These are phyloP conservation scores for Chaetophractus vellerosus DNA, from an alignment of 2,797 vertebrate genomes.

Conservation along the genomic window DNA sequence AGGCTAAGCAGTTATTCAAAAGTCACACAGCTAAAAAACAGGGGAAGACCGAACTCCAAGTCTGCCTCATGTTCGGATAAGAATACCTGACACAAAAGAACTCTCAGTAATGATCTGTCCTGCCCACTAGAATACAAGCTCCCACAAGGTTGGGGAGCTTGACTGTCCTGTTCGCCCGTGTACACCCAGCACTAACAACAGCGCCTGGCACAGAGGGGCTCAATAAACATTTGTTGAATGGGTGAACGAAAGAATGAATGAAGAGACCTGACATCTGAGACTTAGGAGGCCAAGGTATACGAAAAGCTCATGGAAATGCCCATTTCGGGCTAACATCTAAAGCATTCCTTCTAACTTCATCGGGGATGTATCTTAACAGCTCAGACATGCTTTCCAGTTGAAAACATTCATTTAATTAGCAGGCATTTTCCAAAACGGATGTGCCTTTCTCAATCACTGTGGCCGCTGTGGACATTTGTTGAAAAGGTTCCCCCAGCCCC, in stretches of 20 bases:
- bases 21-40: background rate
- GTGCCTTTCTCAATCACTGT: constrained; percentile 76
- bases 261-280: background rate
- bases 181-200: background rate
- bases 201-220: background rate
- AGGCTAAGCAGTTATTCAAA: background rate
- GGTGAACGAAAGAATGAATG: background rate
- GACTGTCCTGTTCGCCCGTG: no score
- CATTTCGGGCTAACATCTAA: constrained; percentile 62
- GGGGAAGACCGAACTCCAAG: background rate
- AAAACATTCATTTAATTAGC: constrained; percentile 83
- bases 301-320: background rate
- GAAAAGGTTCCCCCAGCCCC: constrained; percentile 68
- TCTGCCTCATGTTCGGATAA: background rate
- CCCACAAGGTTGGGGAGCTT: background rate
- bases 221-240: background rate
- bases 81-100: background rate
- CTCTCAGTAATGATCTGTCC: background rate
- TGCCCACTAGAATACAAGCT: background rate
- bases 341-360: constrained; percentile 62
- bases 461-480: constrained; percentile 70
- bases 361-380: constrained; percentile 56
- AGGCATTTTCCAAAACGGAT: constrained; percentile 80
- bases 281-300: background rate
- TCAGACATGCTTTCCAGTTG: constrained; percentile 77